Conservation (phyloP, 2,113 vertebrate species). For the Phaethon lepturus region DNA sequence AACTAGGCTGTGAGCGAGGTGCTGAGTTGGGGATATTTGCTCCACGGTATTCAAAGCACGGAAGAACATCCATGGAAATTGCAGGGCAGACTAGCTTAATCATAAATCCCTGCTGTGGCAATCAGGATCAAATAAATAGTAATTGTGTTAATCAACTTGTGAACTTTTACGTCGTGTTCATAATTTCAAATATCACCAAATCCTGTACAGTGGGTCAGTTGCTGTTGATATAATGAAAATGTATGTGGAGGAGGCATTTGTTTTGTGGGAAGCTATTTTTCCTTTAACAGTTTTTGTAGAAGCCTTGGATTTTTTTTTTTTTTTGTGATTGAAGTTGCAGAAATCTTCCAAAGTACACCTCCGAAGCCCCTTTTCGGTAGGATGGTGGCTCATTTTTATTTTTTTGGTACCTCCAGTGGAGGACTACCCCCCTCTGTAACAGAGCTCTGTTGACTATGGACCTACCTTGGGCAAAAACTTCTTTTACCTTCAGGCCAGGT, state of each 20-base stretch:
- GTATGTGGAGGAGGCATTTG: slow-evolving; percentile 1
- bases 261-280: slow-evolving; percentile 37
- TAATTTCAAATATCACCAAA: slow-evolving; percentile 67
- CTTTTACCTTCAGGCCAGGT: background rate
- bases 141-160: slow-evolving; percentile 72
- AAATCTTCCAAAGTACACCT: background rate
- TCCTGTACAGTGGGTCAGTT: slow-evolving; percentile 39
- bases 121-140: slow-evolving; percentile 75
- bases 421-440: background rate
- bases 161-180: slow-evolving; percentile 60
- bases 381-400: too few species aligned
- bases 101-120: slow-evolving; percentile 54
- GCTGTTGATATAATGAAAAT: slow-evolving; percentile 53
- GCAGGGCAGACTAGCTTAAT: slow-evolving; percentile 63
- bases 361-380: too few species aligned
- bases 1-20: background rate
- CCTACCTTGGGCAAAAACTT: background rate
- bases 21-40: slow-evolving; percentile 11
- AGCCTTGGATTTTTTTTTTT: background rate
- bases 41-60: slow-evolving; percentile 25
- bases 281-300: slow-evolving; percentile 15
- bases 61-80: slow-evolving; percentile 35
- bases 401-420: background rate
- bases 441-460: background rate
- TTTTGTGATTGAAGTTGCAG: background rate